Conservation (phyloP, 2,113 vertebrate species). For the Silurus asotus region DNA sequence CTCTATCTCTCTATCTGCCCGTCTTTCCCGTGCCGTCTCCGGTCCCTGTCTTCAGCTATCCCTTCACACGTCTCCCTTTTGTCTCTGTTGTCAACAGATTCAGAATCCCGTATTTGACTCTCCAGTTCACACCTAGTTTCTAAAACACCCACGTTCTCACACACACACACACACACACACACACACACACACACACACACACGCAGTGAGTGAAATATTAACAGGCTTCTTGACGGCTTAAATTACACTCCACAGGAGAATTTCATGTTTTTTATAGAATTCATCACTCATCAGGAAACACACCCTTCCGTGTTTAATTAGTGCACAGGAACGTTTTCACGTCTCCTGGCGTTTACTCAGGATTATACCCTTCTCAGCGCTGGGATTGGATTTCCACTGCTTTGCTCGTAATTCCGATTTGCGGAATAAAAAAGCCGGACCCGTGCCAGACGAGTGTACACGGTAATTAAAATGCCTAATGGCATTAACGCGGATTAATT, state of each 20-base stretch:
- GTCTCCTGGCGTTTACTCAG: background rate
- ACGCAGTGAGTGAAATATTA: background rate
- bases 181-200: background rate
- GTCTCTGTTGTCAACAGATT: background rate
- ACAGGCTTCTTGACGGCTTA: background rate
- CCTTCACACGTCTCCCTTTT: background rate
- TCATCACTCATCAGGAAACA: background rate
- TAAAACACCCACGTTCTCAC: background rate
- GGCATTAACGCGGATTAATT: background rate
- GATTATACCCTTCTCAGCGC: too few species aligned
- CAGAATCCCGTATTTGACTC: background rate
- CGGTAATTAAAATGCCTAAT: background rate
- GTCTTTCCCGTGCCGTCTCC: background rate
- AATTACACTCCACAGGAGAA: background rate
- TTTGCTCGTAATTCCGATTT: background rate
- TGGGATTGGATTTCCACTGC: background rate
- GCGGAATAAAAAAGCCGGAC: too few species aligned
- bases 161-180: background rate
- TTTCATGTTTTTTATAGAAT: background rate
- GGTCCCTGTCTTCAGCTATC: background rate
- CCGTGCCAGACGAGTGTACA: background rate
- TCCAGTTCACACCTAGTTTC: background rate
- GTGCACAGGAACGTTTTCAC: background rate
- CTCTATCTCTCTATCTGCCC: background rate
- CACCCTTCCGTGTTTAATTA: background rate